Percentiles rank a stretch among this genome's conserved stretches.
Evolutionary conservation across 2,888 invertebrate species (phyloP).

Genomic region (Nineta flava): DNA sequence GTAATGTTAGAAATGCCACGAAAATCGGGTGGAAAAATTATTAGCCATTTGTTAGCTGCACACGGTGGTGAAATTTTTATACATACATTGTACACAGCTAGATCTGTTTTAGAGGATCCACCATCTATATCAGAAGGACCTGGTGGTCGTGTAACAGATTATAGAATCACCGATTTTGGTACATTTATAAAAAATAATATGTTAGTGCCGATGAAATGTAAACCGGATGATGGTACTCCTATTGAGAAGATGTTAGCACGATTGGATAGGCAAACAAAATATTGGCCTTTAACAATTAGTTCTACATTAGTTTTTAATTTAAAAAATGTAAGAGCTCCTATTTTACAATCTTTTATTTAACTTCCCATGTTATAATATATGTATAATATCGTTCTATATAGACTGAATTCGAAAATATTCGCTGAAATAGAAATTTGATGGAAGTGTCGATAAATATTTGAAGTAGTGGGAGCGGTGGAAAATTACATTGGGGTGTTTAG

Average conservation of each 20-base stretch:
- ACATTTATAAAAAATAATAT: conserved; percentile 73
- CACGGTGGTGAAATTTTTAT: conserved; percentile 95
- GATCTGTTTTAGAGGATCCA: conserved; percentile 84
- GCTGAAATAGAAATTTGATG: no score
- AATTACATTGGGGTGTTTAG: no score
- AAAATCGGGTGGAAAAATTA: conserved; percentile 71
- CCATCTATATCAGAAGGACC: conserved; percentile 90
- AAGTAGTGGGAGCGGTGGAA: no score
- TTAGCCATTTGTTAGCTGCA: conserved; percentile 83
- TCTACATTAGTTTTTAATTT: conserved; percentile 78
- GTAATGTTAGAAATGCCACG: conserved; percentile 82
- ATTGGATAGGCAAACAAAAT: conserved; percentile 64
- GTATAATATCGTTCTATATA: no score
- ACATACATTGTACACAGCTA: conserved; percentile 70
- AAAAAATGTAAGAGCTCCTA: conserved; percentile 49
- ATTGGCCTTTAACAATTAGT: conserved; percentile 79
- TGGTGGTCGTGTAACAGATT: conserved; percentile 88
- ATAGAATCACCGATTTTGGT: conserved; percentile 74
- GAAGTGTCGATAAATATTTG: no score
- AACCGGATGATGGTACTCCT: conserved; percentile 27
- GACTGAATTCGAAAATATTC: no score
- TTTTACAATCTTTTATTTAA: neutral
- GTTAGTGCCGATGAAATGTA: conserved; percentile 50
- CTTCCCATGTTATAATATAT: no score
- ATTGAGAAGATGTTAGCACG: conserved; percentile 49